These are phyloP conservation scores for Polypedilum pembai DNA, from an alignment of 1,140 invertebrate species.

Conservation along the genomic window DNA sequence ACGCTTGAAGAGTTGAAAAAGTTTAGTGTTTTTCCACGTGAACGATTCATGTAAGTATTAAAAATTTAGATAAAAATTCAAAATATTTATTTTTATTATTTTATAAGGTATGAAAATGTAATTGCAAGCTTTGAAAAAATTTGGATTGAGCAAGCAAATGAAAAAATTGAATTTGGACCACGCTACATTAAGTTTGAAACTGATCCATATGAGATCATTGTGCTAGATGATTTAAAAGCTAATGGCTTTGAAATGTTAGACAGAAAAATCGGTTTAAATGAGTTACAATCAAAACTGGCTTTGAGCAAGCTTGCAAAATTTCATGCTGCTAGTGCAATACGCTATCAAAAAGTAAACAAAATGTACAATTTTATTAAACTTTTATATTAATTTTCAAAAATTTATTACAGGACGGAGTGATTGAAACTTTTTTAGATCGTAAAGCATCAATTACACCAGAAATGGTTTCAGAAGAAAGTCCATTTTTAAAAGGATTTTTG, in stretches of 20 bases:
- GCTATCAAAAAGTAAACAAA: constrained; percentile 32
- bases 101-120: not conserved
- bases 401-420: not conserved
- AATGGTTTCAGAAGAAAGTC: constrained; percentile 33
- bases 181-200: not conserved
- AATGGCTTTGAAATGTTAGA: constrained; percentile 47
- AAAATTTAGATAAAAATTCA: too few relatives aligned
- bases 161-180: not conserved
- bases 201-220: constrained; percentile 41
- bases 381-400: not conserved
- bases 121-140: not conserved
- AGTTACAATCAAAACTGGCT: constrained; percentile 44
- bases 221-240: constrained; percentile 46
- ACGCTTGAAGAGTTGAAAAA: constrained; percentile 15
- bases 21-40: constrained; percentile 17
- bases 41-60: not conserved
- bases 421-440: not conserved
- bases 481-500: constrained; percentile 47
- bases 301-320: constrained; percentile 48
- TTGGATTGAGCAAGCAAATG: not conserved
- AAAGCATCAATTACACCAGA: not conserved
- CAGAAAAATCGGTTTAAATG: constrained; percentile 45
- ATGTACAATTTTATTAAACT: not conserved
- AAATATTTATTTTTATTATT: too few relatives aligned
- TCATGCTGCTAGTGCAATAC: constrained; percentile 47